Percentiles rank a stretch among this genome's conserved stretches.
These are phyloP conservation scores for Smutsia temminckii DNA, from an alignment of 2,797 vertebrate genomes.

Conservation along the genomic window DNA sequence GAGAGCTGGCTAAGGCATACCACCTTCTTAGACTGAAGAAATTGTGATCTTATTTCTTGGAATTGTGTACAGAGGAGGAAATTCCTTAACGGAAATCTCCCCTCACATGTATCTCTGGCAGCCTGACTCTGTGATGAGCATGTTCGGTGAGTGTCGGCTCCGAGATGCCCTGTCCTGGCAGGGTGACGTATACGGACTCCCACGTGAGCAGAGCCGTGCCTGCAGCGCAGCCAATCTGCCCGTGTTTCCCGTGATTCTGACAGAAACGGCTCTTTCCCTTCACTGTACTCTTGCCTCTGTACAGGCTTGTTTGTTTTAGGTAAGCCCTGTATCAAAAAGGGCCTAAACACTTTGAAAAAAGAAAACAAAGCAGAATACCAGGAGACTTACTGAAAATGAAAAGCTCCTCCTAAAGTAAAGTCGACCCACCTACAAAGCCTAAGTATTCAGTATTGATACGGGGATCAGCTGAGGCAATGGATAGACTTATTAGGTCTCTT, in stretches of 20 bases:
- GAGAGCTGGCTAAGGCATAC: conserved; percentile 62
- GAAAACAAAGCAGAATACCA: conserved; percentile 43
- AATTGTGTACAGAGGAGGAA: conserved; percentile 55
- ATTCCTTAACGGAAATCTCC: conserved; percentile 70
- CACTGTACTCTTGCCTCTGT: neutral
- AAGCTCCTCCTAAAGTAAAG: neutral
- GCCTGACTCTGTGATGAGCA: conserved; percentile 46
- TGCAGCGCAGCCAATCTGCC: neutral
- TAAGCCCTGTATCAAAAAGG: neutral
- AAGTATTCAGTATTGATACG: neutral
- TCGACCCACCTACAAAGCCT: neutral
- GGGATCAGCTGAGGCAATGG: neutral
- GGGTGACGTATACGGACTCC: conserved; percentile 20
- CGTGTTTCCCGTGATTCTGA: neutral
- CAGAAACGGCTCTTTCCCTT: conserved; percentile 16
- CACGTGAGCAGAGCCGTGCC: neutral
- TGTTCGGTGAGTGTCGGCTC: conserved; percentile 44
- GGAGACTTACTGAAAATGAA: neutral
- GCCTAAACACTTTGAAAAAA: conserved; percentile 14
- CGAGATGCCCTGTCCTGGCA: neutral
- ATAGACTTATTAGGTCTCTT: neutral
- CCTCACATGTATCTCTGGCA: conserved; percentile 52
- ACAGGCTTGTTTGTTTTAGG: neutral
- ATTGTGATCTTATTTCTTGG: neutral
- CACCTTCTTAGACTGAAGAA: neutral